Conservation (phyloP, 2,797 vertebrate genomes). For the Threskiornis aethiopicus region DNA sequence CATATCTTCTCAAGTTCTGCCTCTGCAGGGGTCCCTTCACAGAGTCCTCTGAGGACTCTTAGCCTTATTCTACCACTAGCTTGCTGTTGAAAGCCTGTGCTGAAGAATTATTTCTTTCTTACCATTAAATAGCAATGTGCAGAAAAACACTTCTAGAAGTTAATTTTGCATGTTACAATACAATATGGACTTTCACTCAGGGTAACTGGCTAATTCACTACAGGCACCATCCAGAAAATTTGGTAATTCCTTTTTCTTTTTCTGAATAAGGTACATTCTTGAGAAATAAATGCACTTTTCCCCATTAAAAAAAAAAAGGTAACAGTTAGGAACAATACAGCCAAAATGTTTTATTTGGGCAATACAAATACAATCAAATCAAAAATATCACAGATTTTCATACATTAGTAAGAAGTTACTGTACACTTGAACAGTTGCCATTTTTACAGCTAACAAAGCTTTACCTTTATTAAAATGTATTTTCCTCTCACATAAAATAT, state of each 20-base stretch:
- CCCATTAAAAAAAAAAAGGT: background rate
- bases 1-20: background rate
- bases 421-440: conserved; percentile 71
- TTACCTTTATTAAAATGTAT: conserved; percentile 74
- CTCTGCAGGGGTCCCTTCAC: background rate
- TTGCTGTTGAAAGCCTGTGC: background rate
- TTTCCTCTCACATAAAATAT: conserved; percentile 74
- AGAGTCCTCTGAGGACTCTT: background rate
- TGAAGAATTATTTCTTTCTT: background rate
- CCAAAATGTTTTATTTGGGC: conserved; percentile 72
- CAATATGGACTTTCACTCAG: background rate
- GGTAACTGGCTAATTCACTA: background rate
- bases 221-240: background rate
- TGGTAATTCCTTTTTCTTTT: background rate
- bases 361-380: conserved; percentile 75
- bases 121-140: background rate
- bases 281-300: background rate
- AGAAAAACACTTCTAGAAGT: background rate
- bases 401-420: conserved; percentile 77
- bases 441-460: conserved; percentile 71
- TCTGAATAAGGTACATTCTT: background rate
- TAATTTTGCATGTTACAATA: background rate
- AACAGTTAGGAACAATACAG: conserved; percentile 63
- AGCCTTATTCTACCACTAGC: background rate
- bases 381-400: conserved; percentile 71